A percentile compares a stretch with the other conserved stretches of the same genome.
Evolutionary conservation across 2,113 vertebrate species (phyloP).

Genomic region (Rattus rattus): DNA sequence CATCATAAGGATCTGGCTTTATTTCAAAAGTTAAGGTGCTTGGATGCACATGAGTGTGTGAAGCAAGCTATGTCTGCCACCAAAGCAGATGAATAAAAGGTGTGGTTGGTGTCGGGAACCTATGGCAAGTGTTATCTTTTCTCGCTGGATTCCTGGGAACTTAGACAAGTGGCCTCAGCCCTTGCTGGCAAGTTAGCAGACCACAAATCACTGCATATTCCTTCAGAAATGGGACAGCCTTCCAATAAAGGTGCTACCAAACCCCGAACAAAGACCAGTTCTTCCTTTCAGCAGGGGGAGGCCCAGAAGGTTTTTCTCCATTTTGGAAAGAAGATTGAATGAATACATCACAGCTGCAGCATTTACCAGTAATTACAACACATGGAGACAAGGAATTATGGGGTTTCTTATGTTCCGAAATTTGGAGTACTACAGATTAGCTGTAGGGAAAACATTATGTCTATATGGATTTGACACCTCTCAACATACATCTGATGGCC

Average conservation of each 20-base stretch:
- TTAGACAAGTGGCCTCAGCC: neutral
- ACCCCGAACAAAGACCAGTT: neutral
- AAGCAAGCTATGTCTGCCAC: neutral
- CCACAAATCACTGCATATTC: neutral
- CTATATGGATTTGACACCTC: no score
- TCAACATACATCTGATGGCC: no score
- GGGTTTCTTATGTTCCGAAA: neutral
- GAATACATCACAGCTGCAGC: neutral
- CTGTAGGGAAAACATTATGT: no score
- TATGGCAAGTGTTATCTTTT: neutral
- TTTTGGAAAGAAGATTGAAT: neutral
- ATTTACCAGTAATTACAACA: neutral
- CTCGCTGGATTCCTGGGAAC: neutral
- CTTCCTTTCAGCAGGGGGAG: neutral
- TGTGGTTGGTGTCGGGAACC: neutral
- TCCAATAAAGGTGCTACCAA: neutral
- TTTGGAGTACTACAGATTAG: neutral
- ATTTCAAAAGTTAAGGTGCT: neutral
- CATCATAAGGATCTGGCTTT: rapidly evolving
- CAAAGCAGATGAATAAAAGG: neutral
- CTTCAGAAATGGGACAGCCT: neutral
- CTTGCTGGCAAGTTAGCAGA: neutral
- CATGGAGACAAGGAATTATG: neutral
- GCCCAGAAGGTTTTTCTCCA: neutral
- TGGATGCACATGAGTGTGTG: rapidly evolving